Evolutionary conservation across 2,797 vertebrate species (phyloP), one percentile per base, ranked within the genome.

Genomic region (Streptopelia turtur): DNA sequence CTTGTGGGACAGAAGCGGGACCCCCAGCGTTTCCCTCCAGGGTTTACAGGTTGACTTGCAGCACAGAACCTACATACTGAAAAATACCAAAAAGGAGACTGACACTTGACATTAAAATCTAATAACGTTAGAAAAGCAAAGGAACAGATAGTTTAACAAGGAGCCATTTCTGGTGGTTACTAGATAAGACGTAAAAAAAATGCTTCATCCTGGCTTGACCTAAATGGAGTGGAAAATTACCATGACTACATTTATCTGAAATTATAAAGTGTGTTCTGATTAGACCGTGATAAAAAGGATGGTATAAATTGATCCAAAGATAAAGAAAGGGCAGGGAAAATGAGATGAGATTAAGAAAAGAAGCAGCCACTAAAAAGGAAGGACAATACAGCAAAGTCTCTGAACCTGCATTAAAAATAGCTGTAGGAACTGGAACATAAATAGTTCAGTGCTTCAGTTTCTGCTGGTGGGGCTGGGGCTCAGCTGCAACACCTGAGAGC

Each of bases 171-270:
- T 87, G 49, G 75, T 86, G 80, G 83, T 91, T 95, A 94, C 47
- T 49, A 96, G 88, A 93, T 84, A 96, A 93, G 93, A 87, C 88
- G 69, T 80, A 1, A 83, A 94, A 89, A 92, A 94, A 76, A 68
- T 50, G 91, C 92, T 97, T 95, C 91, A 95, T 95, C 92, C 95
- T 92, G 63, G 75, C 87, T 96, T 97, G 95, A 97, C 94, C 97
- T 97, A 96, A 95, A 96, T 96, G 94, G 94, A 97, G 94, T 90
- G 96, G 95, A 97, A 97, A 97, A 96, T 97, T 96, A 97, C 96
- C 95, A 95, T 96, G 93, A 91, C 92, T 95, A 96, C 96, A 93
- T 94, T 94, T 95, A 96, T 95, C 93, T 95, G 89, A 97, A 97
- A 96, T 96, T 92, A 89, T 65, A 93, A 93, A 94, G 91, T 91